These are phyloP conservation scores for Sinotaia quadrata DNA, from an alignment of 2,888 invertebrate genomes.

Conservation along the genomic window DNA sequence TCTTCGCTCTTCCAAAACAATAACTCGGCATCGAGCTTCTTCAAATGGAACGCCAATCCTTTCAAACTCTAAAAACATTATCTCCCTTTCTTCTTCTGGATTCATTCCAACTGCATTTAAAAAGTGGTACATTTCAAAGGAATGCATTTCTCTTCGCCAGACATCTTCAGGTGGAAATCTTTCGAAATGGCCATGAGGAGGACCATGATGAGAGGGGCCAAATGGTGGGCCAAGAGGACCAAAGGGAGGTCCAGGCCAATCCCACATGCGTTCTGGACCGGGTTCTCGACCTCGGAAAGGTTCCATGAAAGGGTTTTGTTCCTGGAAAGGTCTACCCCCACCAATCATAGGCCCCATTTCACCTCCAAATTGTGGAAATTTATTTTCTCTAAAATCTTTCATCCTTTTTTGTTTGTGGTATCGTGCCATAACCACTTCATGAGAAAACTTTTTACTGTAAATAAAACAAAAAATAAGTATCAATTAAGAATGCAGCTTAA, in stretches of 20 bases:
- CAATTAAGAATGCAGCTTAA: too few species aligned
- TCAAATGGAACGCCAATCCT: conserved; percentile 26
- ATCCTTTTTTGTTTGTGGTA: conserved; percentile 9
- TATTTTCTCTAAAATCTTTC: neutral
- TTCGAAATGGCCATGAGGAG: neutral
- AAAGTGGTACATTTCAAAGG: conserved; percentile 3
- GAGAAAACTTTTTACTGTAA: conserved; percentile 11
- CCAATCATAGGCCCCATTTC: neutral
- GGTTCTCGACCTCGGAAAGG: neutral
- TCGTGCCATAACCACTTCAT: conserved; percentile 17
- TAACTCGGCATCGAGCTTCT: conserved; percentile 32
- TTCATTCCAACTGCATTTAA: neutral
- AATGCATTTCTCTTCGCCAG: conserved; percentile 1
- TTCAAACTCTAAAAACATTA: conserved; percentile 21
- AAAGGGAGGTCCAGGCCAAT: neutral
- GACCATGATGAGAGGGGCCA: neutral
- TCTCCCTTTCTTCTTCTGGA: conserved; percentile 13
- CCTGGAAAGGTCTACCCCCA: neutral
- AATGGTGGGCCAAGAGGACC: neutral
- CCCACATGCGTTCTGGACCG: neutral
- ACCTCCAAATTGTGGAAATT: neutral
- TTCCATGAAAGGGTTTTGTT: neutral
- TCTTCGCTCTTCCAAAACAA: conserved; percentile 33
- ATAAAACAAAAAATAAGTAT: neutral
- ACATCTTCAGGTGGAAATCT: conserved; percentile 6